Evolutionary conservation across 2,888 invertebrate species (phyloP), one percentile per base, ranked within the genome.

Genomic region (Galerucella pusilla): DNA sequence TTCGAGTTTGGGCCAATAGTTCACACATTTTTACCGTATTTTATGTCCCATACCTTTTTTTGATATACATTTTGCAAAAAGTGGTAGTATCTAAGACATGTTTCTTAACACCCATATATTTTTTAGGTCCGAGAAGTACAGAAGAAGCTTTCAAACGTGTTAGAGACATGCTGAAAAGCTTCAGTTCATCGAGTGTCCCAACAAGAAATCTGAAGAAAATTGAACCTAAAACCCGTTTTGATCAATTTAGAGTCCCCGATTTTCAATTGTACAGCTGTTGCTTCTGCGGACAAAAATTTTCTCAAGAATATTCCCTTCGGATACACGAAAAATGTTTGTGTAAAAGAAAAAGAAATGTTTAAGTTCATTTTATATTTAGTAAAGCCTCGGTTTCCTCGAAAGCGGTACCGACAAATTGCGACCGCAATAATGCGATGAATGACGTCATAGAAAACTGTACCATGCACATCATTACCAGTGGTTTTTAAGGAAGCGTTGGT

Each of bases 271-370:
- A 63, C 35, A 69, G 20, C 42, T 74, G 73, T 20, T 57, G 35
- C 20, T 64, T 65, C 46, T 74, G 73, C 64, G 68, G 65, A 54
- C 45, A 74, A 46, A 16, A 10, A 11, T 74, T 74, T 74, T 60
- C 69, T 2, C 59, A 65, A 11, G 73, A 68, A 59, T 69, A 65
- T 57, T 59, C 73, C 14, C 20, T 74, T 20, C 59, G 57, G 4
- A 74, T 68, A 3, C 73, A 74, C 14, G 73, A 74, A 49, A 74
- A 69, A 45, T 74, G 61, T 65, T 42, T 74, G 14, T 74, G 73
- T 28, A 68, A 68, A 46, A n/a, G 46, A 16, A 68, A 28, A 57
- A 11, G 35, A 59, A 16, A 5, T 4, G 6, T 49, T 49, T 49
- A 49, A 49, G 14, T 49, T 49, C 11, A 49, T 12, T 12, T 14